These are phyloP conservation scores for Hemithea aestivaria DNA, from an alignment of 2,888 invertebrate species.

Conservation along the genomic window DNA sequence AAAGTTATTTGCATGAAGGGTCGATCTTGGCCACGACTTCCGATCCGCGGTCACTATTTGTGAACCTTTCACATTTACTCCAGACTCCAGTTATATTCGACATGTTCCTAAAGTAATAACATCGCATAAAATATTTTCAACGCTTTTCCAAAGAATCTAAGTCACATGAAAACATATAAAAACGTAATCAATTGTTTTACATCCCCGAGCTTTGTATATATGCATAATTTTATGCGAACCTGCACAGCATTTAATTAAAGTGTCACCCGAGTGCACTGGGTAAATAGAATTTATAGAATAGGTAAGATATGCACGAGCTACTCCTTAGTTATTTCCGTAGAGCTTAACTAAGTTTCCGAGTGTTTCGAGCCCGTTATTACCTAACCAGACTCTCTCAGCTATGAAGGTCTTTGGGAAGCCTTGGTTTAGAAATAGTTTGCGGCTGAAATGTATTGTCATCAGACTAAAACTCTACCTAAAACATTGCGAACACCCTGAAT, in stretches of 20 bases:
- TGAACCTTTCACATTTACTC: too few relatives aligned
- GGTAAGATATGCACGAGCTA: constrained; percentile 1
- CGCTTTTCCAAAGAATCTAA: neutral
- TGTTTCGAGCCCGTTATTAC: constrained; percentile 11
- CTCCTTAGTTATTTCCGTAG: constrained; percentile 10
- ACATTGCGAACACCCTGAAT: neutral
- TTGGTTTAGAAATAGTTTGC: constrained; percentile 5
- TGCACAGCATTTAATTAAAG: constrained; percentile 10
- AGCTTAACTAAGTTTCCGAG: constrained; percentile 11
- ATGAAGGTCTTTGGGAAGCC: constrained; percentile 3
- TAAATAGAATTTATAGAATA: constrained; percentile 5
- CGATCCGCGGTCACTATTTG: too few relatives aligned
- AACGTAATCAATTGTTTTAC: constrained; percentile 10
- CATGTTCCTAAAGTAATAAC: too few relatives aligned
- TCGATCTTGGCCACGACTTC: too few relatives aligned
- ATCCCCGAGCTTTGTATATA: constrained; percentile 6
- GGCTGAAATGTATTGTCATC: constrained; percentile 1
- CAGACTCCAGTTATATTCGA: too few relatives aligned
- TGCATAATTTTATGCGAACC: constrained; percentile 13
- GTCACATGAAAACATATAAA: constrained; percentile 1
- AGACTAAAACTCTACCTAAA: constrained; percentile 1
- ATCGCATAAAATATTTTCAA: too few relatives aligned
- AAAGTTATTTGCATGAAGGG: too few relatives aligned
- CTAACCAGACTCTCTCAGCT: constrained; percentile 3
- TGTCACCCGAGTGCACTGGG: constrained; percentile 7